phyloP scores from a whole-genome alignment of 2,888 invertebrate species.

The Epinotia demarniana region DNA sequence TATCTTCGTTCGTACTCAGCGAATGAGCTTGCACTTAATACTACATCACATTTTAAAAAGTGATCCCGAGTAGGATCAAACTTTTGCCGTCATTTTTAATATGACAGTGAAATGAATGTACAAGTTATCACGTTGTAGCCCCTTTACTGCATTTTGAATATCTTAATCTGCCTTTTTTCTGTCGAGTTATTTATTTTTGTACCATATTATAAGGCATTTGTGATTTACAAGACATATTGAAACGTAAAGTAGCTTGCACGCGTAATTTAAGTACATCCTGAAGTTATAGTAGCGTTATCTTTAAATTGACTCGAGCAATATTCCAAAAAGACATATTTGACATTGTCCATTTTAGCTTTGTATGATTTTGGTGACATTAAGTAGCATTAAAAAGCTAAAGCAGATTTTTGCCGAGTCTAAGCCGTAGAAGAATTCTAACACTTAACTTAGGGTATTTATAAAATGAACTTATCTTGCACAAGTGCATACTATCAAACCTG shows the following conservation, averaged over 20 bases:
- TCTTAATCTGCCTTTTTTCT: constrained; percentile 31
- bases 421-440: background rate
- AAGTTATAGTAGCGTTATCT: constrained; percentile 27
- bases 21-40: constrained; percentile 6
- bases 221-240: constrained; percentile 42
- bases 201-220: constrained; percentile 40
- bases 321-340: constrained; percentile 70
- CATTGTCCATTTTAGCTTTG: constrained; percentile 67
- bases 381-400: constrained; percentile 15
- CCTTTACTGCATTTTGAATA: constrained; percentile 33
- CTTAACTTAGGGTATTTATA: background rate
- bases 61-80: background rate
- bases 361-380: constrained; percentile 55
- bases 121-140: constrained; percentile 6
- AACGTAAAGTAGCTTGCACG: constrained; percentile 40
- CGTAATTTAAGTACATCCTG: constrained; percentile 40
- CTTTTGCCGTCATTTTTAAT: constrained; percentile 8
- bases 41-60: constrained; percentile 32
- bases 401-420: constrained; percentile 25
- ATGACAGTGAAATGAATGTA: constrained; percentile 10
- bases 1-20: background rate
- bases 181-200: constrained; percentile 43
- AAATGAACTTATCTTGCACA: background rate
- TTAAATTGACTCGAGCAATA: constrained; percentile 51
- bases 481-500: background rate